Percentiles rank a stretch among this genome's conserved stretches.
Conservation (phyloP, 2,113 vertebrate species). For the Climacteris rufus region DNA sequence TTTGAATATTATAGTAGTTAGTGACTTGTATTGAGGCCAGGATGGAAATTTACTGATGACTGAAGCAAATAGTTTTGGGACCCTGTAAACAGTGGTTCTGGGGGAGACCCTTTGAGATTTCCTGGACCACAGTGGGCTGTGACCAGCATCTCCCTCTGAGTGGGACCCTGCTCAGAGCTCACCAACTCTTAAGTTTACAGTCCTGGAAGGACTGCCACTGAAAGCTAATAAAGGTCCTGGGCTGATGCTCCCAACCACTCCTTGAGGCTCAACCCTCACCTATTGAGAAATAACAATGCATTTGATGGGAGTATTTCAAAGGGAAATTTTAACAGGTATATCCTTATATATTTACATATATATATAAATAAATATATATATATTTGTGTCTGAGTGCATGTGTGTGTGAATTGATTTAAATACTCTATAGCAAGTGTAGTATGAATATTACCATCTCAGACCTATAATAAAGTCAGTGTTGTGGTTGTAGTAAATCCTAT, state of each 20-base stretch:
- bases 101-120: not conserved
- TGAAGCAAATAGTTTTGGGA: not conserved
- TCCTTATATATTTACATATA: not conserved
- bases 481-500: not conserved
- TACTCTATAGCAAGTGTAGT: not conserved
- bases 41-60: not conserved
- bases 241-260: not conserved
- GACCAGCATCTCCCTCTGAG: not conserved
- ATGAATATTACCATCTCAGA: not conserved
- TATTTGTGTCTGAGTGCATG: not conserved
- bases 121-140: accelerated
- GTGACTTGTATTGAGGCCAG: not conserved
- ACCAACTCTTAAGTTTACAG: not conserved
- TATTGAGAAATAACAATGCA: not conserved
- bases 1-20: not conserved
- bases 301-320: not conserved
- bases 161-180: not conserved
- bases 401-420: not conserved
- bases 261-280: not conserved
- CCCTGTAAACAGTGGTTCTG: not conserved
- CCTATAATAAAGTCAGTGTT: not conserved
- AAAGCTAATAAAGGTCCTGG: not conserved
- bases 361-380: not conserved
- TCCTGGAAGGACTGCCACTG: not conserved
- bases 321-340: not conserved